Base-by-base conservation (phyloP, 1,140 invertebrate species). In the Drosophila albomicans region DNA sequence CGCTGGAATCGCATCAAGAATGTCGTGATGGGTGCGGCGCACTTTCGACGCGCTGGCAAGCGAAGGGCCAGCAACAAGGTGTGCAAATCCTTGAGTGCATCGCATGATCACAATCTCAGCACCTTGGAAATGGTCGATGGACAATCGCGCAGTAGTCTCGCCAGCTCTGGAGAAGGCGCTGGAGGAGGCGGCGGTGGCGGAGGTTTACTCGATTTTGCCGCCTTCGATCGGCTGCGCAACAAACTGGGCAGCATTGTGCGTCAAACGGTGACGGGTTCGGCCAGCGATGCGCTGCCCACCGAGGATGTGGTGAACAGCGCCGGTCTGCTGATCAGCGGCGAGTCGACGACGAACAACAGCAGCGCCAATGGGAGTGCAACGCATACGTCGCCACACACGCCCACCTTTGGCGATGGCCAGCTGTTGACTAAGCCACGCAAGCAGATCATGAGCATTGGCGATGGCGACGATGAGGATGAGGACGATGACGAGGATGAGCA, bases 1-100 rank as follows among this genome's bases (percentile, higher is more conserved):
- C 94, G 98, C 82, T 99, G 98, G 98, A 98, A 97, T 91, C 98
- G 98, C 93, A 93, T 99, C 15, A 95, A 98, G 74, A 98, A 99
- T 92, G 97, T 98, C 0, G 96, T 99, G 13, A 93, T 97, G 59
- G 98, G 97, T 2, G 97, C 98, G 1, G 97, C 98, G n/a, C 94
- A 98, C 73, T 97, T 97, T 90, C 95, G 96, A 30, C 94, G 95
- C 72, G 96, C 96, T 25, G 96, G 96, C 1, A 95, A 93, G 72
- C 93, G 93, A 49, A 93, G 93, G 75, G 93, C 94, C 16, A 93
- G 93, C 57, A 46, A 75, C 46, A 89, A 89, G 62, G 84, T 92
- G 93, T 72, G 93, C 93, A 82, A 93, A 94, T 62, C 92, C 1
- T 91, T 91, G 1, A 89, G 87, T n/a, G 63, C 79, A 1, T 92